These are phyloP conservation scores for Brachyistius frenatus DNA, from an alignment of 2,113 vertebrate genomes.

Conservation along the genomic window DNA sequence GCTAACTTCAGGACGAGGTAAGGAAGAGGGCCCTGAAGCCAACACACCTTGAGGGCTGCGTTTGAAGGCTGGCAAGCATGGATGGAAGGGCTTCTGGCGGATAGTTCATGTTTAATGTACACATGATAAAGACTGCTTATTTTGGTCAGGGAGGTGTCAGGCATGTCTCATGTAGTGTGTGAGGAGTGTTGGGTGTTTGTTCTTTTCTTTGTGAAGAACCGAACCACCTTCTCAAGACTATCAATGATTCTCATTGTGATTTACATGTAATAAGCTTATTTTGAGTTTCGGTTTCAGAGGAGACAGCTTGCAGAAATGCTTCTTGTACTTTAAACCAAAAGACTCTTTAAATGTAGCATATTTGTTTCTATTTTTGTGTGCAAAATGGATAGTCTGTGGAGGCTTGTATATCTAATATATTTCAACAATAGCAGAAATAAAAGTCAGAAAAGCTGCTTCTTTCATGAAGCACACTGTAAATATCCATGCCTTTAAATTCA, in stretches of 20 bases:
- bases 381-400: too few relatives aligned
- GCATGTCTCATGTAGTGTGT: conserved; percentile 11
- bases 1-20: conserved; percentile 97
- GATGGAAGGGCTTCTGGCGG: conserved; percentile 17
- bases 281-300: background rate
- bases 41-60: conserved; percentile 39
- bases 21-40: conserved; percentile 51
- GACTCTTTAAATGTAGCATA: background rate
- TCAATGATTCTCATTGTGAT: background rate
- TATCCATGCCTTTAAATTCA: background rate
- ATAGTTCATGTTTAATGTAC: conserved; percentile 59
- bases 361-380: too few relatives aligned
- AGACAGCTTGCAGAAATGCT: background rate
- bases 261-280: background rate
- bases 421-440: too few relatives aligned
- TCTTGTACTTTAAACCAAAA: background rate
- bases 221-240: background rate
- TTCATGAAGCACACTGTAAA: background rate
- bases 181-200: background rate
- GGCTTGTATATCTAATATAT: too few relatives aligned
- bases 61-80: conserved; percentile 42
- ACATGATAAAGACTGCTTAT: conserved; percentile 53
- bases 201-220: conserved; percentile 7
- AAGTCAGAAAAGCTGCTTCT: background rate
- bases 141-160: conserved; percentile 49